Base-by-base conservation (phyloP, 2,888 invertebrate species). In the Orchesella flavescens region DNA sequence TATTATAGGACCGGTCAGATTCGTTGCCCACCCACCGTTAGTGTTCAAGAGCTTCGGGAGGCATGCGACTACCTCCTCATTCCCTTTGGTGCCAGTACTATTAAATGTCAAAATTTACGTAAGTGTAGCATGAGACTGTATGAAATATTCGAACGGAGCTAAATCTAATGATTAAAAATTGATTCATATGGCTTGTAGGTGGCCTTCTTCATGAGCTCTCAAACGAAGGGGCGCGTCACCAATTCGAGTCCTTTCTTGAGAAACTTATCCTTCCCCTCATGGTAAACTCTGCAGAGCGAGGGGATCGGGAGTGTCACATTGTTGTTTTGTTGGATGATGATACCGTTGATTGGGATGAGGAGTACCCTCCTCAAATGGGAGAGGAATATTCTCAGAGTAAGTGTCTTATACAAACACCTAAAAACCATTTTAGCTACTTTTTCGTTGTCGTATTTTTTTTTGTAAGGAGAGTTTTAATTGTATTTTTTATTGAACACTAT, bases 1-100 rank as follows among this genome's bases (percentile, higher is more conserved):
- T 99, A 94, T 91, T 99, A 98, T 91, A 94, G 96, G 85, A 95
- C 94, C 19, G 97, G 97, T 2, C 92, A 95, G 49, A 97, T 99
- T 87, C 93, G 96, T 53, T 99, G 99, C 89, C 99, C 99, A 0
- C 97, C 97, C 0, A 95, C 96, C 0, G 97, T 99, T 0, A 95
- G 97, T 0, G 97, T 99, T 57, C 97, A 97, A 89, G 99, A 99
- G 91, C 91, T 99, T 86, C 92, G 98, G 84, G 99, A 99, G 91
- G 99, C 99, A 21, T 99, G 99, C 90, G 99, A 99, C 91, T 99
- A 99, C 90, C 92, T 99, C 78, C 92, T 99, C 61, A 95, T 99
- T 89, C 99, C 99, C 15, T 99, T 99, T 90, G 97, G 98, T 91
- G 97, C 98, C 12, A 94, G 77, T 87, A 98, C 97, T 61, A 95